A percentile compares a stretch with the other conserved stretches of the same genome.
Evolutionary conservation across 2,888 invertebrate species (phyloP).

Genomic region (Celastrina argiolus): DNA sequence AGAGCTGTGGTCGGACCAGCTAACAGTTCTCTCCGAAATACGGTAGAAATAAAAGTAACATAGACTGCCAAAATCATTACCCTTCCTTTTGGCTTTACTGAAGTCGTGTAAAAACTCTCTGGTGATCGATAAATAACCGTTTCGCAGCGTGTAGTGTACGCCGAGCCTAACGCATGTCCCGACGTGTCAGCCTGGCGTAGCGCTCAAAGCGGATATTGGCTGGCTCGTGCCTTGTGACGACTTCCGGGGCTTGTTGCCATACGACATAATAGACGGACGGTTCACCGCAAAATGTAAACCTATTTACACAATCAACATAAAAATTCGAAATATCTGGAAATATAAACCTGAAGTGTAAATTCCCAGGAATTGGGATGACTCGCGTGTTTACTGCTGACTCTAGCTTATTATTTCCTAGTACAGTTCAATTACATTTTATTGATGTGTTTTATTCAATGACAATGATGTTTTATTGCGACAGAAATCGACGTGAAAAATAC

Average conservation of each 20-base stretch:
- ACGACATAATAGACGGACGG: slow-evolving; percentile 12
- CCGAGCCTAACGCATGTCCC: neutral
- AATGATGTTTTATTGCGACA: too few relatives aligned
- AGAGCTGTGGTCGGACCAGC: too few relatives aligned
- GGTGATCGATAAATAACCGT: neutral
- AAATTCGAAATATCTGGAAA: neutral
- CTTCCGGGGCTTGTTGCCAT: slow-evolving; percentile 21
- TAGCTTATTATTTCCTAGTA: too few relatives aligned
- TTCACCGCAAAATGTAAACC: slow-evolving; percentile 12
- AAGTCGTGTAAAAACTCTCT: too few relatives aligned
- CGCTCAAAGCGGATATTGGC: slow-evolving; percentile 23
- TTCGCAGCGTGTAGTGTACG: neutral
- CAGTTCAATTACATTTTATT: too few relatives aligned
- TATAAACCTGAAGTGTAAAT: neutral
- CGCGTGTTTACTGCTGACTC: neutral
- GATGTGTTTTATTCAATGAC: too few relatives aligned
- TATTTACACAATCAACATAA: slow-evolving; percentile 10
- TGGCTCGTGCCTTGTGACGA: slow-evolving; percentile 18
- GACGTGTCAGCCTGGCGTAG: neutral
- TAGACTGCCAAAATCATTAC: too few relatives aligned
- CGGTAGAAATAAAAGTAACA: too few relatives aligned
- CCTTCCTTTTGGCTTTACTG: too few relatives aligned
- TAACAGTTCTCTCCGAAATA: too few relatives aligned
- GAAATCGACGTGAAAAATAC: too few relatives aligned
- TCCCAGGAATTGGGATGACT: neutral